phyloP scores from a whole-genome alignment of 2,888 invertebrate species.

The Diaperis boleti region DNA sequence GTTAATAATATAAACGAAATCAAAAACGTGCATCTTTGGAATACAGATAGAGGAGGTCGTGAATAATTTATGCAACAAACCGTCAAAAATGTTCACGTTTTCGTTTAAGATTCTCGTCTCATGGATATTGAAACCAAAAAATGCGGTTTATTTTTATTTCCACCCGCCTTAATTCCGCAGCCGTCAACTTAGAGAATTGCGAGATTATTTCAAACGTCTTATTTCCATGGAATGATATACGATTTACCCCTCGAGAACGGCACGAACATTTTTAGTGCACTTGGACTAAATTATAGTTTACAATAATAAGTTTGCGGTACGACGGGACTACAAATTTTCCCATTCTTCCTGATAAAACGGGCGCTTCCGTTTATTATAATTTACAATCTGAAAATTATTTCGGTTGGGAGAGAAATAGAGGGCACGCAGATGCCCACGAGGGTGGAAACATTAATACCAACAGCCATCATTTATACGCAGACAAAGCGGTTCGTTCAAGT shows the following conservation, averaged over 20 bases:
- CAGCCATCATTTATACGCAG: conserved; percentile 32
- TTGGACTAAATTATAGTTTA: conserved; percentile 21
- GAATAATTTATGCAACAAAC: conserved; percentile 2
- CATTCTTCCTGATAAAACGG: conserved; percentile 27
- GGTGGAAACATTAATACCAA: conserved; percentile 36
- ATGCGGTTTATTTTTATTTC: too few relatives aligned
- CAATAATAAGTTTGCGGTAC: conserved; percentile 26
- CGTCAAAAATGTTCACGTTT: conserved; percentile 10
- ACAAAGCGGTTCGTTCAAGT: conserved; percentile 16
- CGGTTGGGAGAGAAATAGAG: conserved; percentile 11
- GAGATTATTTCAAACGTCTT: conserved; percentile 1
- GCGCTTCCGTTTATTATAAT: conserved; percentile 30
- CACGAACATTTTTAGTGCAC: conserved; percentile 10
- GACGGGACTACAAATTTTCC: conserved; percentile 16
- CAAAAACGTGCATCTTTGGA: conserved; percentile 4
- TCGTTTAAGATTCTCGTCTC: too few relatives aligned
- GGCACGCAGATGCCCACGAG: conserved; percentile 33
- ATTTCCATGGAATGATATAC: conserved; percentile 4
- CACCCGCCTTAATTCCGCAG: too few relatives aligned
- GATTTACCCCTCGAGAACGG: neutral
- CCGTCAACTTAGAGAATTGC: neutral
- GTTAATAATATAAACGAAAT: conserved; percentile 20
- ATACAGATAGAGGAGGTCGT: neutral
- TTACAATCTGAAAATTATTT: conserved; percentile 27
- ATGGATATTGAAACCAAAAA: too few relatives aligned